A percentile compares a stretch with the other conserved stretches of the same genome.
These are phyloP conservation scores for Pandemis heparana DNA, from an alignment of 2,888 invertebrate genomes.

Conservation along the genomic window DNA sequence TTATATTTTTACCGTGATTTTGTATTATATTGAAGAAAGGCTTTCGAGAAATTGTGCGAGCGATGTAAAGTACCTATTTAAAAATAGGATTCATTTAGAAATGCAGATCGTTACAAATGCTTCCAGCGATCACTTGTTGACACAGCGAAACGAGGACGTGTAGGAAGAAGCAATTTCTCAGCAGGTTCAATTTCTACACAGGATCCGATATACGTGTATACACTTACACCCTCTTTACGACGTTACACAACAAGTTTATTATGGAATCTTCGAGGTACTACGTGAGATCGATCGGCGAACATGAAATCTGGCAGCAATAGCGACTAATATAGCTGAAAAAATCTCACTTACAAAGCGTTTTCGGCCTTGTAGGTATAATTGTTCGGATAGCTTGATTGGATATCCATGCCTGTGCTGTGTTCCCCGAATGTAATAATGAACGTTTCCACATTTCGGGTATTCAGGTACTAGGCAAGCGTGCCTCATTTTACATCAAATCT, in stretches of 20 bases:
- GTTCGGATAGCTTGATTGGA: too few relatives aligned
- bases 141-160: background rate
- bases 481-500: too few relatives aligned
- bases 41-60: background rate
- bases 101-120: background rate
- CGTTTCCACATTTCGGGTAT: too few relatives aligned
- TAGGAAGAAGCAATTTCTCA: background rate
- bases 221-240: background rate
- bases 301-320: conserved; percentile 8
- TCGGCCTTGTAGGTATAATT: too few relatives aligned
- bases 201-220: background rate
- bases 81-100: background rate
- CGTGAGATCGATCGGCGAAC: background rate
- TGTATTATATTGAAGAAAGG: background rate
- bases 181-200: too few relatives aligned
- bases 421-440: too few relatives aligned
- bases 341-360: background rate
- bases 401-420: too few relatives aligned
- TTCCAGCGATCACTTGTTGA: background rate
- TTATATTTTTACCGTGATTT: too few relatives aligned
- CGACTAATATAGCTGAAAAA: background rate
- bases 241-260: background rate
- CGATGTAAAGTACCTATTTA: background rate
- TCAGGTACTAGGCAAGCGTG: too few relatives aligned
- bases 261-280: background rate